Conservation (phyloP, 2,888 invertebrate genomes). For the Yponomeuta plumbellus region DNA sequence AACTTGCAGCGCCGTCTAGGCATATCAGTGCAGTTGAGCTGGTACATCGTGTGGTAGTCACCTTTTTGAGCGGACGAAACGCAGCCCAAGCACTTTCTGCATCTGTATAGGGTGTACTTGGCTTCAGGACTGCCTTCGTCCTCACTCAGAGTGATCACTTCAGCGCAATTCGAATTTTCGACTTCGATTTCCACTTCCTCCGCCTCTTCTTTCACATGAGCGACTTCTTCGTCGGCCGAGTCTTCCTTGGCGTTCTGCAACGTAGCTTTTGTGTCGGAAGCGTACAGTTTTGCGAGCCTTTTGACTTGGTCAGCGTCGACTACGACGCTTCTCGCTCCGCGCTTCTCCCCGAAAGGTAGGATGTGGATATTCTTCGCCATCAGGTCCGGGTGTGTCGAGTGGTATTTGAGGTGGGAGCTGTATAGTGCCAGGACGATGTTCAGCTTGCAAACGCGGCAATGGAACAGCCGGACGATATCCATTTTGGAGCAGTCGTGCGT, state of each 20-base stretch:
- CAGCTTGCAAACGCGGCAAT: not conserved
- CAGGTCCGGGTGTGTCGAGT: not conserved
- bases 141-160: not conserved
- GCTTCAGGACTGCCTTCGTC: not conserved
- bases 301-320: no score
- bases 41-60: not conserved
- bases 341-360: not conserved
- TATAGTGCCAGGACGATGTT: not conserved
- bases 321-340: not conserved
- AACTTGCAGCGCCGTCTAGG: not conserved
- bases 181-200: not conserved
- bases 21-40: not conserved
- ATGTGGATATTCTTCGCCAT: not conserved
- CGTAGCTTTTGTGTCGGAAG: not conserved
- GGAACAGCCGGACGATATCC: not conserved
- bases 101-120: not conserved
- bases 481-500: not conserved
- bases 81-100: not conserved
- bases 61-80: not conserved
- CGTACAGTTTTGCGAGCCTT: no score
- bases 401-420: not conserved
- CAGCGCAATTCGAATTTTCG: not conserved
- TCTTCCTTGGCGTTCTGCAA: not conserved
- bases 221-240: not conserved
- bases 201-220: no score